Base-by-base conservation (phyloP, 2,888 invertebrate species). In the Caenorhabditis angaria region DNA sequence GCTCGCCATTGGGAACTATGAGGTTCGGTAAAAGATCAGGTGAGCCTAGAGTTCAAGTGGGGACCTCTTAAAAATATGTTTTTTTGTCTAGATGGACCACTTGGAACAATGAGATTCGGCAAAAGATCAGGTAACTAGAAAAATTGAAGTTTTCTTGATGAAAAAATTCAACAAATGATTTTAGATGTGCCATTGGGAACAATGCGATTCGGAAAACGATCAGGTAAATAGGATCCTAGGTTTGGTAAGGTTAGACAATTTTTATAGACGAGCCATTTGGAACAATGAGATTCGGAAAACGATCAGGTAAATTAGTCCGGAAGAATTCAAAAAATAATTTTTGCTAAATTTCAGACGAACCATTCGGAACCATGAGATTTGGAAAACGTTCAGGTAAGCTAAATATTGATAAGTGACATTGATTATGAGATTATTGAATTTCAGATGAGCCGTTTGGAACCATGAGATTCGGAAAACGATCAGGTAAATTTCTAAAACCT, bases 1-100 rank as follows among this genome's bases (percentile, higher is more conserved):
- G 69, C 32, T 69, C 65, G 27, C 80, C 80, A 14, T 70, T 82
- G 14, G 81, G 78, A 24, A 84, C 80, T 0, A 85, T 82, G 81
- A 74, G 80, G 8, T 80, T 80, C 55, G 80, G 80, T 14, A 80
- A 80, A 57, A 60, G 80, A 8, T 41, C 41, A 6, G 41, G 41
- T n/a, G n/a, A n/a, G n/a, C n/a, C n/a, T n/a, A n/a, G n/a, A 66
- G 74, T 51, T 47, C 28, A 24, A 70, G 70, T 61, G 53, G 47
- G 59, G 18, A 35, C 18, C 1, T 5, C 4, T 14, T 24, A 50
- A 35, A 6, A 20, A 5, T 22, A 20, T 10, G 25, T 14, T 55
- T 14, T 24, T 28, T 24, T 50, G 18, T 8, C 6, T 4, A 61
- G 1, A 24, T 64, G 71, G 63, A 24, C 72, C 72, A 25, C 65